Percentiles rank a stretch among this genome's conserved stretches.
Conservation (phyloP, 2,888 invertebrate genomes). For the Atrina japonica region DNA sequence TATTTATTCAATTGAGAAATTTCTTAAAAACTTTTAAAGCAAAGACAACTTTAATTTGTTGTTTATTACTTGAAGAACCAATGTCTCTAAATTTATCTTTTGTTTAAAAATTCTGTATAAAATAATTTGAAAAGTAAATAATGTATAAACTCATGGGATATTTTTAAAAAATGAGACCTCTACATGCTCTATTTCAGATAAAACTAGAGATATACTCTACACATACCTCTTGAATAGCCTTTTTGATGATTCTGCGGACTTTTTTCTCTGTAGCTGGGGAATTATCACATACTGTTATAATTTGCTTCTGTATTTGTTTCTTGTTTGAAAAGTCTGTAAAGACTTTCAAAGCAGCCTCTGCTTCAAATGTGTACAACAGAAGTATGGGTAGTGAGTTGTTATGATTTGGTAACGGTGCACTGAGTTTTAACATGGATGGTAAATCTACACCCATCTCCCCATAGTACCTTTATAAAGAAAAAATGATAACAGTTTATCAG, state of each 20-base stretch:
- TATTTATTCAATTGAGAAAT: neutral
- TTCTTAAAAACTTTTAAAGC: too few species aligned
- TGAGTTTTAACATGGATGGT: constrained; percentile 69
- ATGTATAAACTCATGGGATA: too few species aligned
- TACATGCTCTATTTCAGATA: too few species aligned
- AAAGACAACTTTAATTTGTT: too few species aligned
- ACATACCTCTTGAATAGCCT: constrained; percentile 74
- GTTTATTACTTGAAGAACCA: too few species aligned
- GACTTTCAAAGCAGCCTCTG: constrained; percentile 70
- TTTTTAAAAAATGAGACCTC: too few species aligned
- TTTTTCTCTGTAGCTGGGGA: constrained; percentile 66
- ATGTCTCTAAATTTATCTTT: too few species aligned
- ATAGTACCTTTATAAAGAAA: constrained; percentile 67
- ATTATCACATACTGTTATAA: constrained; percentile 68
- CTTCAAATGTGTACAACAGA: constrained; percentile 73
- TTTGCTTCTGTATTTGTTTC: constrained; percentile 67
- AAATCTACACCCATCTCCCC: constrained; percentile 75
- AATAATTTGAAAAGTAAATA: too few species aligned
- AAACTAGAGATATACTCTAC: too few species aligned
- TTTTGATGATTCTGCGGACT: constrained; percentile 70
- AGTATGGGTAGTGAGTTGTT: constrained; percentile 72
- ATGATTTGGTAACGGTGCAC: constrained; percentile 68
- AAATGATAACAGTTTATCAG: too few species aligned
- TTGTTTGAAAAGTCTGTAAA: constrained; percentile 75
- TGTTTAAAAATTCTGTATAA: too few species aligned